Evolutionary conservation across 1,140 invertebrate species (phyloP).

Genomic region (Papilio machaon): DNA sequence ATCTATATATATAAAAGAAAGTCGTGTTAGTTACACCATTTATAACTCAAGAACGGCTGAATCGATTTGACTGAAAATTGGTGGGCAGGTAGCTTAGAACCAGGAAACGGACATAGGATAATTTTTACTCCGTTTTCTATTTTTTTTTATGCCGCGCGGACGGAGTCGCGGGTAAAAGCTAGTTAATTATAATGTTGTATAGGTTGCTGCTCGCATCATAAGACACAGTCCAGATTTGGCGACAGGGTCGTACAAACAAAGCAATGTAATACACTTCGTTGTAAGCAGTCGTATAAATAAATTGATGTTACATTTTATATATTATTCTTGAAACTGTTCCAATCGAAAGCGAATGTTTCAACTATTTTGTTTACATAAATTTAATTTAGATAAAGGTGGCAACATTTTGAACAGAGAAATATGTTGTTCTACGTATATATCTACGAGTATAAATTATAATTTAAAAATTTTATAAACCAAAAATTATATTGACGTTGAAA

Average conservation of each 20-base stretch:
- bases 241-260: conserved; percentile 19
- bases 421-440: neutral
- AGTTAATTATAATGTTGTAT: conserved; percentile 19
- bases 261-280: neutral
- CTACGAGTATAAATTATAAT: neutral
- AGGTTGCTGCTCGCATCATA: neutral
- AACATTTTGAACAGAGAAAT: neutral
- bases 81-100: no score
- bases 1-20: no score
- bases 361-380: neutral
- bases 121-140: no score
- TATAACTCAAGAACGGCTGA: no score
- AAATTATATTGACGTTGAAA: neutral
- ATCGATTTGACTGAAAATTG: no score
- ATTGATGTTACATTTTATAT: conserved; percentile 3
- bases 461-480: neutral
- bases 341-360: neutral
- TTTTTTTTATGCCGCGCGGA: no score
- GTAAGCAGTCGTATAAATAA: conserved; percentile 9
- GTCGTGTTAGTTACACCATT: no score
- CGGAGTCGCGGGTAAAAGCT: no score
- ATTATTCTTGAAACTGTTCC: conserved; percentile 9
- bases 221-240: conserved; percentile 19
- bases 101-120: no score
- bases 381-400: neutral